Evolutionary conservation across 2,113 vertebrate genomes (phyloP).

Genomic region (Jaculus jaculus): DNA sequence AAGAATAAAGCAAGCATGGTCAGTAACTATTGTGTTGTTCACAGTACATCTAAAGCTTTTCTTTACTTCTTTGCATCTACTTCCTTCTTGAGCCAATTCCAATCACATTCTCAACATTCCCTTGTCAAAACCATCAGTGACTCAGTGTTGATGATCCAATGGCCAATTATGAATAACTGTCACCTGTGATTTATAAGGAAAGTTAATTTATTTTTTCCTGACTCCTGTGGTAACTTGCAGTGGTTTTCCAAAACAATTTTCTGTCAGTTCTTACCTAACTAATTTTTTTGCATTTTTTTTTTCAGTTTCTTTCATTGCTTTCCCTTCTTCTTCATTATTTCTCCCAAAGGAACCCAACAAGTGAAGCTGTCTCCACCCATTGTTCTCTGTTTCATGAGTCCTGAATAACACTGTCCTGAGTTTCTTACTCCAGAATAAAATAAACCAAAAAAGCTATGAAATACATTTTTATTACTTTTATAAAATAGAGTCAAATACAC

Average conservation of each 20-base stretch:
- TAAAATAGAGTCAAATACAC: background rate
- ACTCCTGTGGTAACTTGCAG: background rate
- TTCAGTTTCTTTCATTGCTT: background rate
- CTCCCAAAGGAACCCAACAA: background rate
- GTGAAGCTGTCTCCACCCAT: no score
- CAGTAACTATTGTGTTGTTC: background rate
- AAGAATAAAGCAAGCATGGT: background rate
- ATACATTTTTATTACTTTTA: background rate
- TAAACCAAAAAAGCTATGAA: background rate
- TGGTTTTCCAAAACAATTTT: background rate
- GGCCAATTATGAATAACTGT: background rate
- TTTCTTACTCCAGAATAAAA: background rate
- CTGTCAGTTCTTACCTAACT: background rate
- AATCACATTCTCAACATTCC: background rate
- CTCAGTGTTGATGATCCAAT: background rate
- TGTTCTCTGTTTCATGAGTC: background rate
- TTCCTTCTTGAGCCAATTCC: background rate
- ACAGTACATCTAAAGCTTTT: background rate
- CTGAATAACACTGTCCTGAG: rapidly evolving
- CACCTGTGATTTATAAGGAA: background rate
- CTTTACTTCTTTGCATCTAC: background rate
- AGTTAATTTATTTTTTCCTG: background rate
- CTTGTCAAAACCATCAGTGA: background rate
- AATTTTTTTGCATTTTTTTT: background rate
- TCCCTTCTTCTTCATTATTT: background rate